Evolutionary conservation across 2,113 vertebrate genomes (phyloP).

Genomic region (Candoia aspera): DNA sequence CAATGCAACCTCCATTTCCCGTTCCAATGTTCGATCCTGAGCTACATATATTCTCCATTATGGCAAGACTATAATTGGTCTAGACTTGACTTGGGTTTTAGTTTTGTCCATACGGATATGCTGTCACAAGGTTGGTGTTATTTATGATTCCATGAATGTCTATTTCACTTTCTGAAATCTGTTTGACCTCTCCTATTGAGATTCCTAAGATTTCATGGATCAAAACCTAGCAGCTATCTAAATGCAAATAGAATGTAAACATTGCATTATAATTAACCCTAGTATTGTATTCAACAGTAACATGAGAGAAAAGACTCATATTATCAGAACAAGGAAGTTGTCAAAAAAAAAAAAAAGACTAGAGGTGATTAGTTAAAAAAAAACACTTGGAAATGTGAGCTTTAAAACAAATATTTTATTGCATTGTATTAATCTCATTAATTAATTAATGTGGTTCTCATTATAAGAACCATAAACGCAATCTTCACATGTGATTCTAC

Average conservation of each 20-base stretch:
- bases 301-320: not conserved
- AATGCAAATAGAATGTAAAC: slow-evolving; percentile 1
- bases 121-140: not conserved
- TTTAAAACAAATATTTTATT: slow-evolving; percentile 63
- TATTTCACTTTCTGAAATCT: not conserved
- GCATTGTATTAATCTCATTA: slow-evolving; percentile 37
- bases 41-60: no score
- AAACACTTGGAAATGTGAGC: not conserved
- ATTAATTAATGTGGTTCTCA: slow-evolving; percentile 32
- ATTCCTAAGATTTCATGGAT: not conserved
- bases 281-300: not conserved
- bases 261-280: not conserved
- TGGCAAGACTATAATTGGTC: no score
- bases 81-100: not conserved
- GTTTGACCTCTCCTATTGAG: not conserved
- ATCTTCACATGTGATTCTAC: slow-evolving; percentile 6
- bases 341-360: not conserved
- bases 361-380: slow-evolving; percentile 19
- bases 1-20: no score
- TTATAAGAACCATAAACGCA: slow-evolving; percentile 21
- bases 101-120: not conserved
- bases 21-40: no score
- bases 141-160: not conserved
- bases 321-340: slow-evolving; percentile 23
- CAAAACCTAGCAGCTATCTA: not conserved